These are phyloP conservation scores for Drosophila elegans DNA, from an alignment of 1,140 invertebrate species.

Conservation along the genomic window DNA sequence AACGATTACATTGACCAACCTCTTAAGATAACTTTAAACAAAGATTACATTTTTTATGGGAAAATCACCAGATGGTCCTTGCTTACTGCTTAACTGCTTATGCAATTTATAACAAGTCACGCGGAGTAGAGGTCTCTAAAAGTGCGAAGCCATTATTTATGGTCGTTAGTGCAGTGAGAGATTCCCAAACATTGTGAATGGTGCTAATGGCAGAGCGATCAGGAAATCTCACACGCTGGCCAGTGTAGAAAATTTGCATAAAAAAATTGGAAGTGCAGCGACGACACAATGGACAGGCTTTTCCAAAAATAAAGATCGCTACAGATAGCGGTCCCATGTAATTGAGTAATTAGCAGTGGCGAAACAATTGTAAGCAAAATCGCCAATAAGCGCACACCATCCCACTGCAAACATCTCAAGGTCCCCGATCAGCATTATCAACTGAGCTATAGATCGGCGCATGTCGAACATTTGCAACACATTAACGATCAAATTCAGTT, in stretches of 20 bases:
- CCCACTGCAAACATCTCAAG: conserved; percentile 20
- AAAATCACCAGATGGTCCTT: background rate
- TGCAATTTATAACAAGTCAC: conserved; percentile 1
- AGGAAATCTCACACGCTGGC: conserved; percentile 10
- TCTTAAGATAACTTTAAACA: no score
- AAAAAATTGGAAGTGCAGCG: conserved; percentile 4
- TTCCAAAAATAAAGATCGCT: conserved; percentile 23
- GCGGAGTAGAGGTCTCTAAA: conserved; percentile 10
- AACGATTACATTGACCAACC: no score
- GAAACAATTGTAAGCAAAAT: conserved; percentile 57
- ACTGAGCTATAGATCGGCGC: background rate
- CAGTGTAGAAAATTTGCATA: conserved; percentile 29
- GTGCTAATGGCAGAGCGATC: conserved; percentile 19
- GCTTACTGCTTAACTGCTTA: conserved; percentile 20
- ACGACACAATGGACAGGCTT: conserved; percentile 18
- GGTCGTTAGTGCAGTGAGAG: background rate
- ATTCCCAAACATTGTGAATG: conserved; percentile 17
- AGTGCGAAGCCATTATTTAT: conserved; percentile 1
- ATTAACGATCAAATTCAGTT: no score
- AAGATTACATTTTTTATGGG: no score
- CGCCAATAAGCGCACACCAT: conserved; percentile 14
- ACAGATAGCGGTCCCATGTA: conserved; percentile 20
- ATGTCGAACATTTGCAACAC: background rate
- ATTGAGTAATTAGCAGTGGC: conserved; percentile 44
- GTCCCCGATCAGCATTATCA: conserved; percentile 14